Base-by-base conservation (phyloP, 2,888 invertebrate species). In the Labia minor region DNA sequence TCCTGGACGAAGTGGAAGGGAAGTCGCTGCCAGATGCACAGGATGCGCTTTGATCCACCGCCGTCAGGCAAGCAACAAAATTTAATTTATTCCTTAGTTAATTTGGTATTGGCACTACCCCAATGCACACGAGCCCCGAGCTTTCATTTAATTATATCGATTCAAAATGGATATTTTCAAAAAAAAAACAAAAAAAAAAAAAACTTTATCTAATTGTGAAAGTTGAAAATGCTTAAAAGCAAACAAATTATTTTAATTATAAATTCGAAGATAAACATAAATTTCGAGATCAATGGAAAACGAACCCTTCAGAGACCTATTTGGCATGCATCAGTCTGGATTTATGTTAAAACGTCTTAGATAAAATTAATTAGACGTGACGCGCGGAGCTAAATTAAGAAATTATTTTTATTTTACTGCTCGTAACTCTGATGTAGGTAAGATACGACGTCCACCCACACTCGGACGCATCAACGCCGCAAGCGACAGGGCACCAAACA, bases 321-420 rank as follows among this genome's bases (percentile, higher is more conserved):
- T 49, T 49, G 49, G 49, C 49, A 49, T 49, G n/a, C 49, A 49
- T 49, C 49, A 49, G 14, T 49, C 49, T 49, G 49, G 49, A 49
- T 49, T 49, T 49, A 49, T 49, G 49, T 49, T 49, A 10, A 49
- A 49, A 14, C 16, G 49, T 49, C 49, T 49, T 49, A 49, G 49
- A 49, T 49, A 4, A 49, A 49, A 49, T 49, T 49, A 49, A 49
- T 49, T 49, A 49, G 49, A 49, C 49, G 49, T 49, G 49, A 49
- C 49, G 49, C 49, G 14, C 16, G 49, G 49, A 49, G 14, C 49
- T 49, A 49, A 49, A 49, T 49, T 49, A 49, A 49, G 49, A 49
- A 49, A 49, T 49, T 49, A 49, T 49, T 49, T 49, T 49, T 49
- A 49, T 49, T 49, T 49, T 49, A 49, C 49, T 49, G 49, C 49